Base-by-base conservation (phyloP, 2,888 invertebrate species). In the Polydrusus tereticollis region DNA sequence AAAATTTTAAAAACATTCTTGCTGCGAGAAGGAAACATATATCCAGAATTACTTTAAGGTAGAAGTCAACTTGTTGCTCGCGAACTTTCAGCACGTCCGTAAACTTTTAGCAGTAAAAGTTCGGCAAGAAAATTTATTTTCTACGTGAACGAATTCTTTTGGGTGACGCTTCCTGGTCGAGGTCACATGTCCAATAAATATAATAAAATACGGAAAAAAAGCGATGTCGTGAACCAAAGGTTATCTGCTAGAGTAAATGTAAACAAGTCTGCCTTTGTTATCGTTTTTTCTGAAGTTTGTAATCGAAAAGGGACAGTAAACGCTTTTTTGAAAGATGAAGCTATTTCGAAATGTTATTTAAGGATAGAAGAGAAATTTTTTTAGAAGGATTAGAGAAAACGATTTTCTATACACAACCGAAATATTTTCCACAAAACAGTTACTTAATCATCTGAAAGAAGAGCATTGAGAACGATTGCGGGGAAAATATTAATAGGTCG, bases 131-230 rank as follows among this genome's bases (percentile, higher is more conserved):
- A 62, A 62, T 47, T 62, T 45, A 47, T 47, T 63, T 47, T 50
- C 50, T 63, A 33, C 50, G 63, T 63, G 63, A 50, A 63, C 63
- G 36, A 63, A 47, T 63, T 63, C 50, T 50, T 50, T 36, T 50
- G 20, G 52, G 52, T 52, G 52, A 52, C 52, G 29, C 20, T 52
- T 52, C 29, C 52, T 29, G 52, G 14, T 52, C 52, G 16, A 52
- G 52, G 52, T 52, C 29, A 52, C 21, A n/a, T 14, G 26, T 52
- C 14, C 12, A 52, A 23, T 21, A 23, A 50, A 50, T 50, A 50
- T 50, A 16, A 14, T 6, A 7, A 2, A 6, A 20, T 10, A 45
- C 45, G n/a, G 45, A 26, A n/a, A 45, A 45, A 6, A 45, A 20
- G 45, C 20, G 20, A 45, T 45, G 20, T 8, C 10, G 20, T 45